Evolutionary conservation across 2,888 invertebrate species (phyloP), one percentile per base, ranked within the genome.

Genomic region (Ptycholaimellus sp.): DNA sequence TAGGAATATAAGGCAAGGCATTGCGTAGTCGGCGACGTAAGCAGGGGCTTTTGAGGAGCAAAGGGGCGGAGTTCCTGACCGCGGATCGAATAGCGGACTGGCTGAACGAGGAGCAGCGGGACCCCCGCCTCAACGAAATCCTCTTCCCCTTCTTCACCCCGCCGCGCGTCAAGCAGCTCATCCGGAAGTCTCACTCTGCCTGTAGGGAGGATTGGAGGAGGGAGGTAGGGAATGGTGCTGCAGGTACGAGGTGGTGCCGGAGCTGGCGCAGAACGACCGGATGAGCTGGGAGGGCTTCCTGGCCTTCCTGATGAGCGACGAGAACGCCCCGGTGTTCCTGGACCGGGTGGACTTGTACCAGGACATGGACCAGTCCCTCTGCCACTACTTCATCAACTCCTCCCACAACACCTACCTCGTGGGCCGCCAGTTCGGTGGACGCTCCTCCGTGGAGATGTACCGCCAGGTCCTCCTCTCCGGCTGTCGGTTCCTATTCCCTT

Each of bases 251-350:
- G 13, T 13, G 13, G 13, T 27, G 30, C 30, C 16, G 7, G 11
- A 14, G 30, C 14, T 30, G 16, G n/a, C n/a, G n/a, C n/a, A n/a
- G n/a, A n/a, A n/a, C n/a, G n/a, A n/a, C n/a, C n/a, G n/a, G n/a
- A 54, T 54, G 52, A 53, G 52, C 41, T 76, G 87, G 61, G 90
- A 93, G 62, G 93, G 93, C 27, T 72, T 96, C 49, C 83, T 90
- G 62, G 74, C 90, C 42, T 96, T 93, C 66, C 70, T 96, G 47
- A 96, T 99, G 87, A 93, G 93, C 0, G 96, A 99, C 61, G 96
- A 99, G 65, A 99, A 99, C 65, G 87, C 93, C 0, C 93, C 96
- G 0, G 93, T 99, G 44, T 96, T 96, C 65, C 68, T 96, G 47
- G 96, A 96, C 63, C 71, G 90, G n/a, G 52, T 52, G 22, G 53